Evolutionary conservation across 2,888 invertebrate genomes (phyloP), one percentile per base, ranked within the genome.

Genomic region (Thera britannica): DNA sequence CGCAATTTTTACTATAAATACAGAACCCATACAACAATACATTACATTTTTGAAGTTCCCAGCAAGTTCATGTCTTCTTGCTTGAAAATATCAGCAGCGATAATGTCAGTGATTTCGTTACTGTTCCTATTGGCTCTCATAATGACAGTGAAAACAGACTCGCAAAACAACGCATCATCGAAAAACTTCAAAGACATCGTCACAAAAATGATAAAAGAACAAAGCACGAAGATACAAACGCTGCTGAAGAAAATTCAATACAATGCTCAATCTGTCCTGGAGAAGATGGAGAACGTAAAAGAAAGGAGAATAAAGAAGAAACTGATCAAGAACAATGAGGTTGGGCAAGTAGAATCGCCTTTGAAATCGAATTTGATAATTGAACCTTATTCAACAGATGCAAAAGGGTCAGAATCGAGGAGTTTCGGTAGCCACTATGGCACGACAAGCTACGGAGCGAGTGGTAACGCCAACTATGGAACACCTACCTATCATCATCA

Each of bases 401-500:
- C 72, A 2, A 74, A 71, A 41, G 72, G 73, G 56, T 68, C 76
- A 54, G 77, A 85, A 74, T 72, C 82, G 9, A 88, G 91, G 76
- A 91, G 83, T 74, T 93, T 88, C 68, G 85, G 77, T 65, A 84
- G 74, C 59, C 88, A 88, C 75, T 92, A 88, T 60, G 75, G 82
- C 11, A 76, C 86, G 2, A 84, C 90, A 1, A 88, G 89, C 5
- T 92, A 86, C 70, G 92, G 90, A 49, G 82, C 78, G 0, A 90
- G 87, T 57, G 89, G 82, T 0, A 85, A 79, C 62, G 81, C 81
- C 0, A 90, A 87, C 70, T 88, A 88, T 72, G 87, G 83, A 34
- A 62, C 77, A 23, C 81, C 85, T 11, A 86, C 90, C 0, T 93
- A 92, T 72, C 93, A 94, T 72, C 94, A 94, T 68, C 93, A 94